These are phyloP conservation scores for Cercocebus atys DNA, from an alignment of 2,113 vertebrate genomes.

Conservation along the genomic window DNA sequence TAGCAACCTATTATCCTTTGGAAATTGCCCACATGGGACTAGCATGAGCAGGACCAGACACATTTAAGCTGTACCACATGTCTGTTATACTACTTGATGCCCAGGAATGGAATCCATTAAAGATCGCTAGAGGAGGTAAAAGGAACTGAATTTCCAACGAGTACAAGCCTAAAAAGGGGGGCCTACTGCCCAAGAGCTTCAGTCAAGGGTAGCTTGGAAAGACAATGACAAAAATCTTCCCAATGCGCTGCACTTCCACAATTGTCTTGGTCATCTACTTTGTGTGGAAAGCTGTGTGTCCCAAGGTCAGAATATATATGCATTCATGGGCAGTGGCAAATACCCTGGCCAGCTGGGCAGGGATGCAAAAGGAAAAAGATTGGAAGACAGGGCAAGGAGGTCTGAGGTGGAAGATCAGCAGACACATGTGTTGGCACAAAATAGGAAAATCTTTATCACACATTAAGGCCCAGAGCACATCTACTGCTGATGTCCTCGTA, in stretches of 20 bases:
- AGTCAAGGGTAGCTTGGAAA: background rate
- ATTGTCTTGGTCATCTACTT: background rate
- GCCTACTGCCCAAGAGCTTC: background rate
- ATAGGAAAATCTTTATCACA: background rate
- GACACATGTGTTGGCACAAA: background rate
- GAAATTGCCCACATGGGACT: background rate
- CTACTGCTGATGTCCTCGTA: no score
- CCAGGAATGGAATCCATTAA: no score
- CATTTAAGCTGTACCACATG: background rate
- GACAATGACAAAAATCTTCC: background rate
- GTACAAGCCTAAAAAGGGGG: background rate
- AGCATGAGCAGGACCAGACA: background rate
- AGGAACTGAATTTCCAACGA: background rate
- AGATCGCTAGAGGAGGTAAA: background rate
- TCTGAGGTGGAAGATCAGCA: no score
- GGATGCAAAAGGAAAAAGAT: background rate
- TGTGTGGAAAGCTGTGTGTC: background rate
- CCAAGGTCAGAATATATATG: background rate
- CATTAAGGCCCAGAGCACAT: no score
- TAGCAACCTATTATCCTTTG: background rate
- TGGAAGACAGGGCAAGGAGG: no score
- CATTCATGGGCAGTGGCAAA: background rate
- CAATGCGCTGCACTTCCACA: background rate
- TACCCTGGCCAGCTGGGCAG: no score
- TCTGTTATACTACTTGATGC: background rate